These are phyloP conservation scores for Leucopsar rothschildi DNA, from an alignment of 2,113 vertebrate species.

Conservation along the genomic window DNA sequence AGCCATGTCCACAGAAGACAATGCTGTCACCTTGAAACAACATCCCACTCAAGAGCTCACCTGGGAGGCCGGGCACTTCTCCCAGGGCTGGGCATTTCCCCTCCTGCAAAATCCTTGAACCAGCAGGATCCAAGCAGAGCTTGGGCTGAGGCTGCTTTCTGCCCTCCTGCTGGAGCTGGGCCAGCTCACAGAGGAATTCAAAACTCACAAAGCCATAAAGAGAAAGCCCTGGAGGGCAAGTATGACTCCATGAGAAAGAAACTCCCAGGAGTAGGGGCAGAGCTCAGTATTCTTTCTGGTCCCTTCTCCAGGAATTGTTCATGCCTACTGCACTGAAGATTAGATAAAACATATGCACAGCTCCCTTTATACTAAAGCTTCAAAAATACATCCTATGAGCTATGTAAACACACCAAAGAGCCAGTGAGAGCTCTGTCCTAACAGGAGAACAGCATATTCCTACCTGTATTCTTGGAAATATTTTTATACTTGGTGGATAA, in stretches of 20 bases:
- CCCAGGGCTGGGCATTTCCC: neutral
- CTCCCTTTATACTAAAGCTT: neutral
- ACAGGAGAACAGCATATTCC: slow-evolving; percentile 37
- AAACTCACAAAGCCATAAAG: neutral
- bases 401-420: neutral
- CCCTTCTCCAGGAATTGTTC: slow-evolving; percentile 5
- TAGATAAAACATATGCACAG: neutral
- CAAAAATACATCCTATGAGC: slow-evolving; percentile 11
- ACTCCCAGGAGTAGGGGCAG: neutral
- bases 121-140: neutral
- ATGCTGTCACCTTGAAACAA: fast-evolving
- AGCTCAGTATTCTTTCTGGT: neutral
- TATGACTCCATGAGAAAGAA: slow-evolving; percentile 20
- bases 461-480: slow-evolving; percentile 47
- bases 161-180: neutral
- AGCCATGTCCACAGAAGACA: fast-evolving
- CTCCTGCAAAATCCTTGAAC: neutral
- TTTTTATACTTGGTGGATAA: slow-evolving; percentile 40
- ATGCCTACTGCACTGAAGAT: neutral
- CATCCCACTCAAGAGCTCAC: neutral
- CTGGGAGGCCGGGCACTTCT: neutral
- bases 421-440: slow-evolving; percentile 43
- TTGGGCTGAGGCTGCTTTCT: neutral
- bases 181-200: neutral
- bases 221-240: slow-evolving; percentile 19